Percentiles rank a stretch among this genome's conserved stretches.
Evolutionary conservation across 30 jellyfish, hydroid and myxozoan species (phyloP).

Genomic region (Morbakka virulenta): DNA sequence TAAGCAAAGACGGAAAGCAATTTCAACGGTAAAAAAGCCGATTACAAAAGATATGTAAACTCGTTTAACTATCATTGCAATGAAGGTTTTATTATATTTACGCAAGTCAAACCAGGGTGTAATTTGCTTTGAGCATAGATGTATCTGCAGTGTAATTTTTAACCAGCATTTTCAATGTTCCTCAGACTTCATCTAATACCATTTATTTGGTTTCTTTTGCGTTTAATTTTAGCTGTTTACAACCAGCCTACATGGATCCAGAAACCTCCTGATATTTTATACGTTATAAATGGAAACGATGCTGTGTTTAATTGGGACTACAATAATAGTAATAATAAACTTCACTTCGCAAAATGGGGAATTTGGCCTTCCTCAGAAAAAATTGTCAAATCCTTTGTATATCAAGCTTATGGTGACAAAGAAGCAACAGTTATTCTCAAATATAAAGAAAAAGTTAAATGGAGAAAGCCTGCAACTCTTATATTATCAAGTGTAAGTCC

Average conservation of each 20-base stretch:
- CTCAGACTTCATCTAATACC: too few species aligned
- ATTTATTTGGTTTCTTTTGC: too few species aligned
- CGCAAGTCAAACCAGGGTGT: too few species aligned
- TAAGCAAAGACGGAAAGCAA: too few species aligned
- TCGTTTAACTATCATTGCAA: too few species aligned
- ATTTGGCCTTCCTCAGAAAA: not conserved
- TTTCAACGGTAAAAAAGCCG: too few species aligned
- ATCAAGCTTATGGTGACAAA: not conserved
- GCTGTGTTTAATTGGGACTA: constrained; percentile 39
- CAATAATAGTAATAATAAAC: not conserved
- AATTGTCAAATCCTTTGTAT: constrained; percentile 17
- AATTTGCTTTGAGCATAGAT: too few species aligned
- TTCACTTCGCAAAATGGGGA: constrained; percentile 46
- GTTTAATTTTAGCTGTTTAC: not conserved
- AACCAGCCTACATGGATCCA: constrained; percentile 15
- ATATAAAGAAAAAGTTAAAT: not conserved
- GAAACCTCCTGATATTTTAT: constrained; percentile 15
- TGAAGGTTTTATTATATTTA: too few species aligned
- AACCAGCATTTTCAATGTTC: too few species aligned
- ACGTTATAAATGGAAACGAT: not conserved
- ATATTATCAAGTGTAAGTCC: constrained; percentile 15
- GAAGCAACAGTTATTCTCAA: constrained; percentile 2
- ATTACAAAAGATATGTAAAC: too few species aligned
- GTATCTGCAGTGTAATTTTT: too few species aligned
- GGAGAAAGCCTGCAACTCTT: constrained; percentile 38